phyloP scores from a whole-genome alignment of 2,797 vertebrate genomes.

The Antrozous pallidus region DNA sequence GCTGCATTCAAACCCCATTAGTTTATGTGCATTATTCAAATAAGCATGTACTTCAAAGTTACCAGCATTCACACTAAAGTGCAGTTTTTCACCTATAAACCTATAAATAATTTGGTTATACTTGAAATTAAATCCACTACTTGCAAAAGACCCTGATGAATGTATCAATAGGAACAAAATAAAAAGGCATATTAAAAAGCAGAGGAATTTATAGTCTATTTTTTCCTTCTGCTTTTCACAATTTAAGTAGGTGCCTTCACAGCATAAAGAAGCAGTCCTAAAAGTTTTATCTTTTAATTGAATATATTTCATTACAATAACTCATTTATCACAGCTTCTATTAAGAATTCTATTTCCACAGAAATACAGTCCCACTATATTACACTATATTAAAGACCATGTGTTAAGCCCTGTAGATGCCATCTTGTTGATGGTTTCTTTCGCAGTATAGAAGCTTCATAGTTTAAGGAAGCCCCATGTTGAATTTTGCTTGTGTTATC shows the following conservation, averaged over 20 bases:
- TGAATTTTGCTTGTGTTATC: background rate
- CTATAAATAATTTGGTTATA: background rate
- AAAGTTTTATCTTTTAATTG: background rate
- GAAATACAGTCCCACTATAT: background rate
- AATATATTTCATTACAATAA: background rate
- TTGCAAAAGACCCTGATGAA: constrained; percentile 7
- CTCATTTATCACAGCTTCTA: background rate
- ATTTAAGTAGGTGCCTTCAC: constrained; percentile 37
- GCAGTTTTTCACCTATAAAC: background rate
- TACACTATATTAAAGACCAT: background rate
- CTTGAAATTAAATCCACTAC: background rate
- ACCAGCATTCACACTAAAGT: background rate
- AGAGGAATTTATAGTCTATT: background rate
- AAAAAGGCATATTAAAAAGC: background rate
- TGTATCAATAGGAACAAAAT: constrained; percentile 10
- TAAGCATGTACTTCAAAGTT: background rate
- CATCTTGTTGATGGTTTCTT: background rate
- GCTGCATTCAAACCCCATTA: background rate
- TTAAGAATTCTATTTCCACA: background rate
- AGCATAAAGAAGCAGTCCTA: background rate
- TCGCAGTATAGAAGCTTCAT: background rate
- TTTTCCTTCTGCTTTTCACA: constrained; percentile 27
- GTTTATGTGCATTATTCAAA: constrained; percentile 2
- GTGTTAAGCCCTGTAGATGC: background rate
- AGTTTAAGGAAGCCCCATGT: background rate